Conservation (phyloP, 2,113 vertebrate species). For the Corythoichthys haematopterus region DNA sequence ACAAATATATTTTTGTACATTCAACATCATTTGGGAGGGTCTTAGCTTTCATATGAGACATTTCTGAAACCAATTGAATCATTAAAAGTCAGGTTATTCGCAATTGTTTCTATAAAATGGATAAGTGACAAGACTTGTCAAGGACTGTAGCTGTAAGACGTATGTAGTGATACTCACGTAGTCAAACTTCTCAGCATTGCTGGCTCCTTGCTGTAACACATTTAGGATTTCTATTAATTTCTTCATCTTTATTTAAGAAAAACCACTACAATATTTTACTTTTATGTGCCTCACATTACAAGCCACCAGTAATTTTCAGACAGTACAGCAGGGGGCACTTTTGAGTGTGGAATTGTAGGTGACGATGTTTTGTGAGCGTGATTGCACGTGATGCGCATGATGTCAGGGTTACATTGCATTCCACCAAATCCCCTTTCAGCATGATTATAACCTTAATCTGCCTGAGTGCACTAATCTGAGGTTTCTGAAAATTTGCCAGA, state of each 20-base stretch:
- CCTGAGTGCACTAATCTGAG: conserved; percentile 32
- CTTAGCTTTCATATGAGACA: too few species aligned
- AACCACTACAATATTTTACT: background rate
- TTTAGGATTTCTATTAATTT: background rate
- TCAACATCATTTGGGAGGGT: too few species aligned
- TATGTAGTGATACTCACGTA: conserved; percentile 81
- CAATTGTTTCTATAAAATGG: too few species aligned
- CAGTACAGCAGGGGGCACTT: conserved; percentile 39
- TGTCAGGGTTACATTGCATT: conserved; percentile 14
- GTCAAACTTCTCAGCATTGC: conserved; percentile 97
- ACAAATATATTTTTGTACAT: too few species aligned
- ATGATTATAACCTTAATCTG: conserved; percentile 58
- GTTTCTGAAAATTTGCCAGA: conserved; percentile 3
- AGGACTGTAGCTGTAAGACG: too few species aligned
- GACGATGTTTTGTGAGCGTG: background rate
- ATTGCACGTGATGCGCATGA: background rate
- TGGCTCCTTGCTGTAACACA: conserved; percentile 88
- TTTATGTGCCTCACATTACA: background rate
- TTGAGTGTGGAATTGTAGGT: conserved; percentile 7
- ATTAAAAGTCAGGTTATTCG: too few species aligned
- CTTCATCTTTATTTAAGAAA: background rate
- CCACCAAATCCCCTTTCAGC: conserved; percentile 57
- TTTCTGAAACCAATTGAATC: too few species aligned
- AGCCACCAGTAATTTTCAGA: background rate
- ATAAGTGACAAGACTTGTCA: too few species aligned